A percentile compares a stretch with the other conserved stretches of the same genome.
phyloP scores from a whole-genome alignment of 2,113 vertebrate species.

The Pterophyllum scalare region DNA sequence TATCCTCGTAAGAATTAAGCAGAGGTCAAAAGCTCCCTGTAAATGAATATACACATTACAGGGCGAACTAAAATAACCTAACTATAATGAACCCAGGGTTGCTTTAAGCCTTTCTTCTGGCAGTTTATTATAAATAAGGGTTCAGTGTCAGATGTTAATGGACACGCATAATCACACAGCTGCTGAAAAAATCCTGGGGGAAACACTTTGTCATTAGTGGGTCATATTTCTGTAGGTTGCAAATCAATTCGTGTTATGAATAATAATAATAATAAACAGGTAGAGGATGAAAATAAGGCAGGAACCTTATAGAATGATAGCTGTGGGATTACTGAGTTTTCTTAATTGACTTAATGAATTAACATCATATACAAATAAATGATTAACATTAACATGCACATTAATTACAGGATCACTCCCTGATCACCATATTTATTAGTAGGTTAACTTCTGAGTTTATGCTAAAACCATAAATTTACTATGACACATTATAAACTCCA shows the following conservation, averaged over 20 bases:
- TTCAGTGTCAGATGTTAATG: constrained; percentile 5
- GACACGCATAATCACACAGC: not conserved
- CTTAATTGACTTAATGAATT: not conserved
- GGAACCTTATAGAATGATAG: not conserved
- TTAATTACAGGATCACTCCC: not conserved
- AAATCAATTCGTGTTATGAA: not conserved
- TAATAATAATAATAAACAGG: not conserved
- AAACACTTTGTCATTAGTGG: not conserved
- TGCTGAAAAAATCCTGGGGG: constrained; percentile 4
- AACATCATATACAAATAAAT: not conserved
- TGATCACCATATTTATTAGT: not conserved
- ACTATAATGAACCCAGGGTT: not conserved
- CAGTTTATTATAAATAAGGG: constrained; percentile 3
- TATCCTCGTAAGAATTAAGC: not conserved
- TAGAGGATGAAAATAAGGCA: not conserved
- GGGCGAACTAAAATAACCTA: not conserved
- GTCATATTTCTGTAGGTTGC: constrained; percentile 1
- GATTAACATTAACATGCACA: not conserved
- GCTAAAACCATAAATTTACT: not conserved
- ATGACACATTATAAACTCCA: not conserved
- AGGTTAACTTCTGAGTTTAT: not conserved
- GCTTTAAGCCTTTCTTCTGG: not conserved
- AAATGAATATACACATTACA: not conserved
- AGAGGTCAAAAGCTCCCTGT: not conserved
- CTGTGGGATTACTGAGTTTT: not conserved